Base-by-base conservation (phyloP, 53 echinoderm and acorn worm species). In the Luidia sarsii region DNA sequence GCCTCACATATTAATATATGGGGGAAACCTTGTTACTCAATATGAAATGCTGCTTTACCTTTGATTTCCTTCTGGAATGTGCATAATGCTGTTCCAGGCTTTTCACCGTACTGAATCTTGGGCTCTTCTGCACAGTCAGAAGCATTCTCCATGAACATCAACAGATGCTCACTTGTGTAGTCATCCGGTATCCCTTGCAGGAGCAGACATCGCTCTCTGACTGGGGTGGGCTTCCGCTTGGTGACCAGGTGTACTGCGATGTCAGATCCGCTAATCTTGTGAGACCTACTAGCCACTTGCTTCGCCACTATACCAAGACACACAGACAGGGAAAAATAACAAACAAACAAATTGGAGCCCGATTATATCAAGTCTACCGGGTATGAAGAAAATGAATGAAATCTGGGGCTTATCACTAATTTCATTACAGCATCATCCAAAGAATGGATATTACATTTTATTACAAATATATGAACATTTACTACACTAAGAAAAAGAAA, bases 151-250 rank as follows among this genome's bases (percentile, higher is more conserved):
- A 84, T 25, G 5, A 71, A 84, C 30, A 84, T 14, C 23, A 16
- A 33, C 63, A 85, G 19, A 30, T 35, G 38, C 18, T 85, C 85
- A 19, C 25, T 19, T 22, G 13, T 35, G 16, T 52, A 64, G 1
- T 67, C 77, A 50, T 85, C 67, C 38, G 85, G 74, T 39, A 85
- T 65, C 53, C 67, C 77, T n/a, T 39, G 30, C 31, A 85, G 53
- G 25, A 85, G 39, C 37, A 85, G 28, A 36, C 77, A 63, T 10
- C 32, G 82, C 13, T 49, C 34, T 13, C 77, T 65, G 52, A 74
- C 45, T 35, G 65, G 85, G 7, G 54, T 39, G 32, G 75, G 66
- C 66, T 75, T 75, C 75, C 64, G 65, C 77, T 50, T 85, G 7
- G n/a, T 34, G 29, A 75, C 34, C 21, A 22, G 65, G 64, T 22